Evolutionary conservation across 1,140 invertebrate genomes (phyloP).

Genomic region (Latrodectus geometricus): DNA sequence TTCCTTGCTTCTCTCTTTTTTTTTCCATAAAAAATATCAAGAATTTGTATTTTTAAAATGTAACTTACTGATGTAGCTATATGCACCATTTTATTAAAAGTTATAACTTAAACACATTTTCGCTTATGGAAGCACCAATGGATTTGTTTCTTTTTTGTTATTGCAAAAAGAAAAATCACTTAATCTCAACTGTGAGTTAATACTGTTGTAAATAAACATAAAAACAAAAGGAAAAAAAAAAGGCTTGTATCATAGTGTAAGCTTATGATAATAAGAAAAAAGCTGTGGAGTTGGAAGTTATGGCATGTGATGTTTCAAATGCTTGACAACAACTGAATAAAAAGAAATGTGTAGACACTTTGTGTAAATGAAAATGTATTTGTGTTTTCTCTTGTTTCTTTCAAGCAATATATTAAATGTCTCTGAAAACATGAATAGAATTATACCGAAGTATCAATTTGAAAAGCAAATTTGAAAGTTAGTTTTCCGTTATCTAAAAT

Average conservation of each 20-base stretch:
- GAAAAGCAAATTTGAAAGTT: too few relatives aligned
- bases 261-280: conserved; percentile 13
- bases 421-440: too few relatives aligned
- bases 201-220: conserved; percentile 52
- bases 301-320: conserved; percentile 57
- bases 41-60: background rate
- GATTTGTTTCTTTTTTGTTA: background rate
- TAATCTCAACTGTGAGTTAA: conserved; percentile 23
- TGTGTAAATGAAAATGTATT: background rate
- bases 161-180: background rate
- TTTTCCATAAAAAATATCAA: background rate
- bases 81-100: conserved; percentile 8
- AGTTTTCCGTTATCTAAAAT: too few relatives aligned
- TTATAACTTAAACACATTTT: conserved; percentile 13
- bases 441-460: too few relatives aligned
- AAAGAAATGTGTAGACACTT: conserved; percentile 55
- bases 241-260: conserved; percentile 12
- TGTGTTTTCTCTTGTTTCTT: conserved; percentile 9
- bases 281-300: conserved; percentile 52
- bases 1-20: too few relatives aligned
- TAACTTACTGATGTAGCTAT: background rate
- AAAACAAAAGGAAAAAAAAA: conserved; percentile 6
- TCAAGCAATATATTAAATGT: background rate
- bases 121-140: conserved; percentile 28
- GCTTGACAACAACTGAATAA: conserved; percentile 56